Evolutionary conservation across 2,113 vertebrate genomes (phyloP).

Genomic region (Guaruba guarouba): DNA sequence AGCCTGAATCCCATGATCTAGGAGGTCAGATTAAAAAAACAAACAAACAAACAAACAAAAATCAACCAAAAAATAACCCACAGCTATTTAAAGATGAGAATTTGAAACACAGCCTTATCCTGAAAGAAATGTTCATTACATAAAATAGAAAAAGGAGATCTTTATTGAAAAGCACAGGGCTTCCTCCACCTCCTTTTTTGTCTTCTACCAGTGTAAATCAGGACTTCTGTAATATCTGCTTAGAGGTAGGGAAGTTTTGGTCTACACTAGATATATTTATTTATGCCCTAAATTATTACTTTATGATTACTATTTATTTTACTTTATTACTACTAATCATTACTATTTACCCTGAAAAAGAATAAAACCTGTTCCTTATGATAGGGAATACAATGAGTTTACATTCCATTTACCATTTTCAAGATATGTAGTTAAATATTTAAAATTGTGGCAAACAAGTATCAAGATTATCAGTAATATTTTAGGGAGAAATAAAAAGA

Average conservation of each 20-base stretch:
- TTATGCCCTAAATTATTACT: not conserved
- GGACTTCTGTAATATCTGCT: not conserved
- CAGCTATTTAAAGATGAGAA: not conserved
- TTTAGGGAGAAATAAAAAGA: not conserved
- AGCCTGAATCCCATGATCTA: not conserved
- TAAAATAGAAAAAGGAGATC: not conserved
- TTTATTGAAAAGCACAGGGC: not conserved
- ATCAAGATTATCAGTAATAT: not conserved
- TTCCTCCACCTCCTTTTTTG: not conserved
- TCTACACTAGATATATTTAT: not conserved
- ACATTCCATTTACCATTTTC: not conserved
- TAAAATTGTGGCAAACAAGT: not conserved
- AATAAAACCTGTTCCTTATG: not conserved
- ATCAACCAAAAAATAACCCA: accelerated
- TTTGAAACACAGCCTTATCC: not conserved
- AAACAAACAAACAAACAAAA: no score
- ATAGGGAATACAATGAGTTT: not conserved
- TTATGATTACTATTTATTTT: not conserved
- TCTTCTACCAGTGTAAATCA: not conserved
- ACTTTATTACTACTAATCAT: not conserved
- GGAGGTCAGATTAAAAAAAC: not conserved
- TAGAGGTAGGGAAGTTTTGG: not conserved
- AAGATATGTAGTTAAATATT: not conserved
- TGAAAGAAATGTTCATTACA: not conserved
- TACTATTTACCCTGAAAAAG: not conserved